Conservation (phyloP, 2,113 vertebrate species). For the Varanus salvator region DNA sequence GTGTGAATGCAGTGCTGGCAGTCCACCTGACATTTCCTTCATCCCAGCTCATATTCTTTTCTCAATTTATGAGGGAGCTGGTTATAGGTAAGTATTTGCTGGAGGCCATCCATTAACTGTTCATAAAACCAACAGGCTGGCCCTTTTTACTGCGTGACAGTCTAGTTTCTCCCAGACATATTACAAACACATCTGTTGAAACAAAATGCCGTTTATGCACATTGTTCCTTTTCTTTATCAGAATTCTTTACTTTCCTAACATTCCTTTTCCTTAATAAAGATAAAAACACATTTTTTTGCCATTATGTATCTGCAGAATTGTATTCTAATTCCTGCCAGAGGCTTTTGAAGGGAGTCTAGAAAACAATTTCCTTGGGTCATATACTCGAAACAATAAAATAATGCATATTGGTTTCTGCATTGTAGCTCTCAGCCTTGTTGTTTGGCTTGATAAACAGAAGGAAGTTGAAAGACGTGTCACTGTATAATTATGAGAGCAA, state of each 20-base stretch:
- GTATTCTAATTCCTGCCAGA: not conserved
- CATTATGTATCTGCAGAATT: fast-evolving
- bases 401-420: not conserved
- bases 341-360: not conserved
- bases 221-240: constrained; percentile 6
- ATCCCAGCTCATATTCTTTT: constrained; percentile 40
- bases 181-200: not conserved
- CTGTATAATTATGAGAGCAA: not conserved
- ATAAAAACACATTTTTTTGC: not conserved
- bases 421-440: not conserved
- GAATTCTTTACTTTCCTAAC: not conserved
- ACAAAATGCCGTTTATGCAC: fast-evolving
- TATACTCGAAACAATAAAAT: not conserved
- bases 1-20: constrained; percentile 11
- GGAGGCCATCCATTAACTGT: constrained; percentile 20
- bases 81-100: constrained; percentile 35
- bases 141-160: constrained; percentile 5
- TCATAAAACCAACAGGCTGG: constrained; percentile 44
- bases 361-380: not conserved
- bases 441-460: not conserved
- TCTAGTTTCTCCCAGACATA: not conserved
- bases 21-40: constrained; percentile 44
- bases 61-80: constrained; percentile 39
- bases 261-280: not conserved
- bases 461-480: not conserved